A percentile compares a stretch with the other conserved stretches of the same genome.
These are phyloP conservation scores for Amblyraja radiata DNA, from an alignment of 2,797 vertebrate genomes.

Conservation along the genomic window DNA sequence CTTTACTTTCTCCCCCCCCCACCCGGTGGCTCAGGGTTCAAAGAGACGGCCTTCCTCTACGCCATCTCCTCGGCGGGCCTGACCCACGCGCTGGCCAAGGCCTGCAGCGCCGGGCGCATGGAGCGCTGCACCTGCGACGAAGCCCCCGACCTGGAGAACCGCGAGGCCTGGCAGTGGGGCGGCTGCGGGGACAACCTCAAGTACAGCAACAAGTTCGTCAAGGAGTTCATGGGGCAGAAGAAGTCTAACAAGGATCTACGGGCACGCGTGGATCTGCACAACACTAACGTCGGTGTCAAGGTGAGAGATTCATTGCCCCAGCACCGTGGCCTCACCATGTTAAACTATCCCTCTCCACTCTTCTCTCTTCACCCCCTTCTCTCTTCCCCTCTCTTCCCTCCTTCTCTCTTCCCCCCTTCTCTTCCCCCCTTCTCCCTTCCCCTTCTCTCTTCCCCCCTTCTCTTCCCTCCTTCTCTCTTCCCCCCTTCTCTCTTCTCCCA, in stretches of 20 bases:
- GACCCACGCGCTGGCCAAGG: conserved; percentile 90
- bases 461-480: too few species aligned
- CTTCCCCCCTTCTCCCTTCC: too few species aligned
- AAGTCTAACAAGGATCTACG: conserved; percentile 90
- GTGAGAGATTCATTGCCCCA: conserved; percentile 51
- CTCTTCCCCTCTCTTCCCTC: too few species aligned
- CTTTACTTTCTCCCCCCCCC: conserved; percentile 49
- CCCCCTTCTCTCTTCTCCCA: too few species aligned
- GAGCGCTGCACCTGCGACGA: conserved; percentile 97
- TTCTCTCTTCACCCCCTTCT: too few species aligned
- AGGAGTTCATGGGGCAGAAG: conserved; percentile 86
- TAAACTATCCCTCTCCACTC: too few species aligned
- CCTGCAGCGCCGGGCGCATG: conserved; percentile 91
- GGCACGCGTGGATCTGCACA: conserved; percentile 91
- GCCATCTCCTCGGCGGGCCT: conserved; percentile 89
- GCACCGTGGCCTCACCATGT: not conserved
- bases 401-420: too few species aligned
- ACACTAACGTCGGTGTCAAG: conserved; percentile 96
- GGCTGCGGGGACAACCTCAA: conserved; percentile 97
- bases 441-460: too few species aligned
- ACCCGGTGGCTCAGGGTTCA: conserved; percentile 70
- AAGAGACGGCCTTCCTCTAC: conserved; percentile 90
- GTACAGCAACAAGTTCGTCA: conserved; percentile 97
- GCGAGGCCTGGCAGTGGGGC: conserved; percentile 97
- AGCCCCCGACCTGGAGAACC: conserved; percentile 91